phyloP scores from a whole-genome alignment of 2,888 invertebrate genomes.

The Andrena bucephala region DNA sequence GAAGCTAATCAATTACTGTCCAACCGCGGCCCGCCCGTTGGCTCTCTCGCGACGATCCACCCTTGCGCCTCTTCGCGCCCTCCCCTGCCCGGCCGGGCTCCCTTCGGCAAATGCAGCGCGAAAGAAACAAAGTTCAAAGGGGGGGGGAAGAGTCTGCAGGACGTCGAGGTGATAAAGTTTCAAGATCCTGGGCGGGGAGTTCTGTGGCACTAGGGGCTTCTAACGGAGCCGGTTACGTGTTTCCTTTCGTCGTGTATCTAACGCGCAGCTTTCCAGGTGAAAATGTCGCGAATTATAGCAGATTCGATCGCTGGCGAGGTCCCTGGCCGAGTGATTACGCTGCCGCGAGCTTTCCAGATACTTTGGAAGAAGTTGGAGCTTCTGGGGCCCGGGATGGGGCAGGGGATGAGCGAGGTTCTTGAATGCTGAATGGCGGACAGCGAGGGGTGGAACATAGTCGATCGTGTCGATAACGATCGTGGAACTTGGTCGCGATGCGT shows the following conservation, averaged over 20 bases:
- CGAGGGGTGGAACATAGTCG: neutral
- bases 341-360: neutral
- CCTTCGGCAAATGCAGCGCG: neutral
- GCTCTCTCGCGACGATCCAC: slow-evolving; percentile 16
- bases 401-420: neutral
- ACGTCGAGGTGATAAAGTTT: neutral
- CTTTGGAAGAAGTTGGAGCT: slow-evolving; percentile 14
- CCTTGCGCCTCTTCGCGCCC: neutral
- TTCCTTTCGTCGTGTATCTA: neutral
- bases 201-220: neutral
- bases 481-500: slow-evolving; percentile 1
- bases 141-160: neutral
- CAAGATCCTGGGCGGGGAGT: neutral
- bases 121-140: neutral
- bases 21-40: slow-evolving; percentile 64
- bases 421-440: neutral
- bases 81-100: neutral
- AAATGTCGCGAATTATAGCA: slow-evolving; percentile 43
- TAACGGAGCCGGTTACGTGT: neutral
- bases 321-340: slow-evolving; percentile 22
- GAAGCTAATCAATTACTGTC: slow-evolving; percentile 67
- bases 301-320: slow-evolving; percentile 54
- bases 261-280: slow-evolving; percentile 7
- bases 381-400: neutral
- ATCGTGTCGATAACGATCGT: slow-evolving; percentile 18